A percentile compares a stretch with the other conserved stretches of the same genome.
Evolutionary conservation across 1,140 invertebrate genomes (phyloP).

Genomic region (Bilobella aurantiaca): DNA sequence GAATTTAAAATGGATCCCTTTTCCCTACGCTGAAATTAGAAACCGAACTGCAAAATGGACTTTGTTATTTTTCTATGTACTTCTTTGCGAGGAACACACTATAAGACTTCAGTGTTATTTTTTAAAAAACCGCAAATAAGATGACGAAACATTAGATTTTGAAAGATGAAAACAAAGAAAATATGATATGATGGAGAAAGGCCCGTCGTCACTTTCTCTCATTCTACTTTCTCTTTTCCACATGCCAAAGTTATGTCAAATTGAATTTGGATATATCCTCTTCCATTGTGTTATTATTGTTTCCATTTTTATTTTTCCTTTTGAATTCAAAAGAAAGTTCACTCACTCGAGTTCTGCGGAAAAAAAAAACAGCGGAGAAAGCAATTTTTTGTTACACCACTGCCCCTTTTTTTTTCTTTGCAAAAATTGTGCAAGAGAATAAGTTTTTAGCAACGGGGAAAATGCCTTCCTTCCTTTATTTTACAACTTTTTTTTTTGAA

Average conservation of each 20-base stretch:
- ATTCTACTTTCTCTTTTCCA: not conserved
- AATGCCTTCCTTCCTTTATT: too few relatives aligned
- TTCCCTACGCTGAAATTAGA: too few relatives aligned
- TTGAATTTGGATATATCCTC: not conserved
- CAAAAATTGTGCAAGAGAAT: not conserved
- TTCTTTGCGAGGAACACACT: too few relatives aligned
- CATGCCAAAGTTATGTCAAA: not conserved
- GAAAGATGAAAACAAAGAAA: not conserved
- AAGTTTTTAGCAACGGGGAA: too few relatives aligned
- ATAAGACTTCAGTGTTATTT: too few relatives aligned
- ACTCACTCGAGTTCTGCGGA: not conserved
- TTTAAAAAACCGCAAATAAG: too few relatives aligned
- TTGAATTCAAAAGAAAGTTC: not conserved
- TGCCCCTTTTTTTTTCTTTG: not conserved
- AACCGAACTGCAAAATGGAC: too few relatives aligned
- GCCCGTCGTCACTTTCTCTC: too few relatives aligned
- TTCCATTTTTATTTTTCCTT: not conserved
- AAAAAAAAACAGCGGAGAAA: not conserved
- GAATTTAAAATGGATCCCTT: not conserved
- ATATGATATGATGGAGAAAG: not conserved
- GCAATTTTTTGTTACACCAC: not conserved
- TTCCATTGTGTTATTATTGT: not conserved
- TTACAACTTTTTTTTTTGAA: too few relatives aligned
- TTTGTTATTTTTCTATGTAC: too few relatives aligned
- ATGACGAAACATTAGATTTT: too few relatives aligned